Base-by-base conservation (phyloP, 1,140 invertebrate species). In the Pseudobourletiella spinata region DNA sequence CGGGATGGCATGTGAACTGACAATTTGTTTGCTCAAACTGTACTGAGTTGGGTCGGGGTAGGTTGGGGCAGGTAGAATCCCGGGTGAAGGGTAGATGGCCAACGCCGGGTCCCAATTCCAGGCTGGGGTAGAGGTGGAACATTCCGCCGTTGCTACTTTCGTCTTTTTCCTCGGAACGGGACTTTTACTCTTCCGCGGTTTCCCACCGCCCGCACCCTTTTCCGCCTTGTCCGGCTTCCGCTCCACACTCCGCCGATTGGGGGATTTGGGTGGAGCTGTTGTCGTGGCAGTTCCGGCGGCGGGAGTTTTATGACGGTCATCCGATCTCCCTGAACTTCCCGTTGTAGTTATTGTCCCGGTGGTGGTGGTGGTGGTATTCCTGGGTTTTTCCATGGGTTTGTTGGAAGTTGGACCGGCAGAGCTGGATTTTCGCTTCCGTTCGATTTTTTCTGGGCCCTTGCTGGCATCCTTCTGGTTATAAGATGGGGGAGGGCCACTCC, bases 381-480 rank as follows among this genome's bases (percentile, higher is more conserved):
- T 61, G 15, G 29, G 56, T 24, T 44, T 48, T 26, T 52, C 15
- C n/a, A n/a, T n/a, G n/a, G n/a, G n/a, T 30, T 26, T 24, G 20
- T 25, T 24, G 18, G 14, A 51, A 11, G 14, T 24, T 11, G 20
- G 2, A 51, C 6, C 16, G 43, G 16, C 28, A 3, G 57, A 39
- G 25, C 56, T 61, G n/a, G 59, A 61, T 57, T 65, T 65, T 32
- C 63, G 55, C 29, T 65, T 65, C 22, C 63, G 30, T 30, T 65
- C 64, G 3, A 8, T 20, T 32, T 4, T 29, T n/a, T 35, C 20
- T 8, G 18, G 8, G 18, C 46, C 20, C 20, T 20, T 20, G 46
- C 46, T 50, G 6, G 8, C 6, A 6, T 25, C 6, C 46, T 50
- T 6, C 46, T 18, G 26, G 3, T 26, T 16, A 11, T 3, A 8